Conservation (phyloP, 2,113 vertebrate genomes). For the mouse (Mus musculus) region DNA sequence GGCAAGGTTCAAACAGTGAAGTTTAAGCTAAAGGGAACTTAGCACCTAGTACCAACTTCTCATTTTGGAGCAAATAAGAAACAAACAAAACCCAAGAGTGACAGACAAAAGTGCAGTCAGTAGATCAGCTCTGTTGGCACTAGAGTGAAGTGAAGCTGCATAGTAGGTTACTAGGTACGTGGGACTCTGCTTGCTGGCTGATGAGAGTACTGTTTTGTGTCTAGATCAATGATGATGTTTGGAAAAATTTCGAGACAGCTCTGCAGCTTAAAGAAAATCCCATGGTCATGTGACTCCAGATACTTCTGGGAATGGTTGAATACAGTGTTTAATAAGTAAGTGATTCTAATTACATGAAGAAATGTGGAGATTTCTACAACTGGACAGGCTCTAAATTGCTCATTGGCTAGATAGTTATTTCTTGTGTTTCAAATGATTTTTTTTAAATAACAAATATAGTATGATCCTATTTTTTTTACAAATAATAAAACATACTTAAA, state of each 20-base stretch:
- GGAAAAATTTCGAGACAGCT: constrained; percentile 72
- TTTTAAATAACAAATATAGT: not conserved
- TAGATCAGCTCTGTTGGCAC: constrained; percentile 21
- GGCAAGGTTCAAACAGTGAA: not conserved
- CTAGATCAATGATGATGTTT: constrained; percentile 84
- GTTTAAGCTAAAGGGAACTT: not conserved
- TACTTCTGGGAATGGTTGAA: constrained; percentile 98
- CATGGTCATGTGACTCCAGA: constrained; percentile 80
- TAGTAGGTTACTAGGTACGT: not conserved
- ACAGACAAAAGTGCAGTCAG: not conserved
- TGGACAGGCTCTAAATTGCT: not conserved
- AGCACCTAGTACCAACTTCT: not conserved
- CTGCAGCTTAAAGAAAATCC: constrained; percentile 59
- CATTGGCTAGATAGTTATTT: constrained; percentile 25
- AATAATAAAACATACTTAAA: not conserved
- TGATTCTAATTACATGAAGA: constrained; percentile 55
- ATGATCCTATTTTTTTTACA: not conserved
- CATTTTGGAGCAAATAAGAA: not conserved
- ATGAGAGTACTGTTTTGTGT: constrained; percentile 70
- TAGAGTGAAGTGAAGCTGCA: not conserved
- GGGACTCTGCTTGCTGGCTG: not conserved
- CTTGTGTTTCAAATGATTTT: constrained; percentile 19
- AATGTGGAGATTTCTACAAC: constrained; percentile 31
- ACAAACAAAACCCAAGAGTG: not conserved
- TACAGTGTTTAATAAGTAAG: constrained; percentile 97